These are phyloP conservation scores for Anabacerthia variegaticeps DNA, from an alignment of 2,797 vertebrate genomes.

Conservation along the genomic window DNA sequence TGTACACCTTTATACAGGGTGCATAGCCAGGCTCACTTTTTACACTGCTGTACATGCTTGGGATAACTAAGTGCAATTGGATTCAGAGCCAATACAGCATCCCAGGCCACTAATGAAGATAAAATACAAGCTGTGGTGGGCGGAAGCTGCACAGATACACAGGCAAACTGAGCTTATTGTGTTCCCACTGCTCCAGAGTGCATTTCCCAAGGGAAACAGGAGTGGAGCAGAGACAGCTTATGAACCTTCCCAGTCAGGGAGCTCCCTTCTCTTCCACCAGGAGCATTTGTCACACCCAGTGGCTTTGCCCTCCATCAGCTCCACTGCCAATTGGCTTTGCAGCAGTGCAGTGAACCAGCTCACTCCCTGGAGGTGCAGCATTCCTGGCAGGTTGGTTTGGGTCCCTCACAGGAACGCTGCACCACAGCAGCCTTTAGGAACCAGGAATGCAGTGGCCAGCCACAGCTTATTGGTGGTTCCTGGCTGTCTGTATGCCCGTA, in stretches of 20 bases:
- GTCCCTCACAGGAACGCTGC: conserved; percentile 5
- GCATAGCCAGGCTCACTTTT: neutral
- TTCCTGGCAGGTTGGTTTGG: neutral
- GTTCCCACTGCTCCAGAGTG: conserved; percentile 8
- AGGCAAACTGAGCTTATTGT: conserved; percentile 34
- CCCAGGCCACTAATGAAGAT: conserved; percentile 6
- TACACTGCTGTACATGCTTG: conserved; percentile 14
- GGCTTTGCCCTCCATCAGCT: neutral
- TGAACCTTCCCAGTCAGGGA: neutral
- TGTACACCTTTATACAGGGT: conserved; percentile 44
- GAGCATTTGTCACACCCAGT: neutral
- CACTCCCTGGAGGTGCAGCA: neutral
- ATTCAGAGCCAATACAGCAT: neutral
- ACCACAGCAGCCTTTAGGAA: neutral
- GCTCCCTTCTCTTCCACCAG: neutral
- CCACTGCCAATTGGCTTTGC: neutral
- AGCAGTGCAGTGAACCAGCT: neutral
- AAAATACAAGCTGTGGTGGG: neutral
- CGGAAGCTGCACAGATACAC: conserved; percentile 26
- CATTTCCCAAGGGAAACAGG: conserved; percentile 15
- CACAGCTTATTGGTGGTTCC: neutral
- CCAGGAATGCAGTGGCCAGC: neutral
- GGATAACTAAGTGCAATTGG: neutral
- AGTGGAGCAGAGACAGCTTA: conserved; percentile 3
- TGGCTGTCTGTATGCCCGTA: neutral